Conservation (phyloP, 2,113 vertebrate species). For the Sinocyclocheilus rhinocerous region DNA sequence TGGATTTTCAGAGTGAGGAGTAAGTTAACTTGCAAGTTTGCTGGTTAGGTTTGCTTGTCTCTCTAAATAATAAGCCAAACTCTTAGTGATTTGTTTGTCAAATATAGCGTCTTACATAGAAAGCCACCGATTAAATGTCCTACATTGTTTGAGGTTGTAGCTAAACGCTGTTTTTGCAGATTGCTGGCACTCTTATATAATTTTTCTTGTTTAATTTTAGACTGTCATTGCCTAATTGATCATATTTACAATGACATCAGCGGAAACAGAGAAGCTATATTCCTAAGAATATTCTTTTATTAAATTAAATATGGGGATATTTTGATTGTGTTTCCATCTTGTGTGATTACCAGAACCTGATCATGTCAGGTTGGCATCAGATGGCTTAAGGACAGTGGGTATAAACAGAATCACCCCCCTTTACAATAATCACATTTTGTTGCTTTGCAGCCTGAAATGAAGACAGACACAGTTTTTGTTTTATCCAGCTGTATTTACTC, state of each 20-base stretch:
- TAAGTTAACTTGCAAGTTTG: not conserved
- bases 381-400: too few relatives aligned
- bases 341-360: too few relatives aligned
- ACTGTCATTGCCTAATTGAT: not conserved
- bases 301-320: not conserved
- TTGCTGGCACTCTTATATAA: not conserved
- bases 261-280: not conserved
- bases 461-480: too few relatives aligned
- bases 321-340: not conserved
- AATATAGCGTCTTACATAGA: not conserved
- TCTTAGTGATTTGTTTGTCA: not conserved
- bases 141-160: not conserved
- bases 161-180: not conserved
- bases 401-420: too few relatives aligned
- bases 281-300: not conserved
- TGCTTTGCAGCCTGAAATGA: too few relatives aligned
- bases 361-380: not conserved
- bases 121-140: not conserved
- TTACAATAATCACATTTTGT: too few relatives aligned
- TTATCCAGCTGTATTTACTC: too few relatives aligned
- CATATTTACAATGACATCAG: not conserved
- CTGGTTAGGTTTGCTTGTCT: not conserved
- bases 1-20: not conserved
- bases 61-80: not conserved
- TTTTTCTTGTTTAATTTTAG: not conserved